These are phyloP conservation scores for Parazoanthus darwini DNA, from an alignment of 92 coral and sea anemone genomes.

Conservation along the genomic window DNA sequence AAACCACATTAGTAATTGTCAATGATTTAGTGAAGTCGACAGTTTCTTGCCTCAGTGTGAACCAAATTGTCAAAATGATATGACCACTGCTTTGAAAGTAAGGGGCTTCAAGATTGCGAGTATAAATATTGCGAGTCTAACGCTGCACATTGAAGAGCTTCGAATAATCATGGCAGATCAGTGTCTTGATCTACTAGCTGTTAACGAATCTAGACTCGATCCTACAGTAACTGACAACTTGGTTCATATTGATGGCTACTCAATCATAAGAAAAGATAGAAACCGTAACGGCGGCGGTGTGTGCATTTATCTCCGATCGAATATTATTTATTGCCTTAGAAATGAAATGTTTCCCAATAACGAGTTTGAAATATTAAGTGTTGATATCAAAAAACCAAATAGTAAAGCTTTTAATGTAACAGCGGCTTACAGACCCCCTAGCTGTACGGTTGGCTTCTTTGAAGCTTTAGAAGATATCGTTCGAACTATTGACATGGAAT, in stretches of 20 bases:
- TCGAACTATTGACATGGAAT: no score
- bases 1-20: not conserved
- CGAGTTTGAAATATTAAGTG: not conserved
- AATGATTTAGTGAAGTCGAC: constrained; percentile 37
- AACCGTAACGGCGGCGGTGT: not conserved
- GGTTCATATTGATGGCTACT: not conserved
- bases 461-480: no score
- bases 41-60: constrained; percentile 43
- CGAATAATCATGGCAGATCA: constrained; percentile 25
- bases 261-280: not conserved
- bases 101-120: constrained; percentile 46
- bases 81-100: constrained; percentile 39
- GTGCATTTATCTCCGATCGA: not conserved
- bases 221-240: constrained; percentile 39
- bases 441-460: no score
- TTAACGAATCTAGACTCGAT: constrained; percentile 43
- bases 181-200: constrained; percentile 40
- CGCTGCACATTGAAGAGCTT: constrained; percentile 45
- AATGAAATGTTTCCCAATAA: not conserved
- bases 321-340: not conserved
- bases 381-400: not conserved
- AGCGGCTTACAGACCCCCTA: not conserved
- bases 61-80: constrained; percentile 36
- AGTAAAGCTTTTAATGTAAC: not conserved
- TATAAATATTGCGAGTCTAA: constrained; percentile 32